Conservation (phyloP, 2,888 invertebrate genomes). For the Drosophila vallismaia region DNA sequence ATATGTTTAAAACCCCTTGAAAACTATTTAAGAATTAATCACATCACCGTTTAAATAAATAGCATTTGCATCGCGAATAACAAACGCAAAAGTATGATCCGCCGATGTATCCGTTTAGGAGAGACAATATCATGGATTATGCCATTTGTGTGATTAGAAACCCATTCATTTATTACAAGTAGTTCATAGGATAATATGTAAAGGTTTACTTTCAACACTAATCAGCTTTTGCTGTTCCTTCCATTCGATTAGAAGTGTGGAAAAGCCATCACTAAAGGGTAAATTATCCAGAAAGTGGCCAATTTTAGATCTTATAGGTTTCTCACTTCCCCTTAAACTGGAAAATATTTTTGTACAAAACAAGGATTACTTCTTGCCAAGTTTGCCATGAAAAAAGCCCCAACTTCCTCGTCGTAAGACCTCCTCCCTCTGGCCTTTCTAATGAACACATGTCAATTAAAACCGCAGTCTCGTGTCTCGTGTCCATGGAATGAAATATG, state of each 20-base stretch:
- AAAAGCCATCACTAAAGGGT: too few species aligned
- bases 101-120: too few species aligned
- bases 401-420: neutral
- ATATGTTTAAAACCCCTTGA: too few species aligned
- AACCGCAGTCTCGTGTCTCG: conserved; percentile 35
- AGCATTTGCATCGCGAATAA: neutral
- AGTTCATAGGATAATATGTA: too few species aligned
- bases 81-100: neutral
- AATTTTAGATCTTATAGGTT: neutral
- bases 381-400: neutral
- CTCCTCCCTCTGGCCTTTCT: conserved; percentile 28
- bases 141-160: too few species aligned
- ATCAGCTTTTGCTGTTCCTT: too few species aligned
- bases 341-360: neutral
- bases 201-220: too few species aligned
- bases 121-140: too few species aligned
- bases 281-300: too few species aligned
- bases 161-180: too few species aligned
- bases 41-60: neutral
- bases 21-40: neutral
- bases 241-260: too few species aligned
- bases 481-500: conserved; percentile 56
- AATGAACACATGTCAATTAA: conserved; percentile 76
- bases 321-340: neutral
- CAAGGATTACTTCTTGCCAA: neutral